Conservation (phyloP, 2,888 invertebrate species). For the Megamerina dolium region DNA sequence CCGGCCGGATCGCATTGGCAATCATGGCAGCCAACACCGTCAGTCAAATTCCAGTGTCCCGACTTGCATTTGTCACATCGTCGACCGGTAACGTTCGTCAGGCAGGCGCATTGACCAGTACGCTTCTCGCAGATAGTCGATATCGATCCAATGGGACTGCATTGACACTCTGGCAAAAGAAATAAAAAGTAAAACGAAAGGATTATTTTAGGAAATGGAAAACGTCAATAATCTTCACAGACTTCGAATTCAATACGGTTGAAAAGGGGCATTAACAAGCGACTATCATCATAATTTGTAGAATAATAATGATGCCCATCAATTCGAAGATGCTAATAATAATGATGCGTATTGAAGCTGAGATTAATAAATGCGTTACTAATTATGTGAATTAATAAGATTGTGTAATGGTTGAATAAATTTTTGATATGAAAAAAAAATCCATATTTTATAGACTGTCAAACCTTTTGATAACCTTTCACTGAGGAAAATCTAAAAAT, state of each 20-base stretch:
- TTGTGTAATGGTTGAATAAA: too few relatives aligned
- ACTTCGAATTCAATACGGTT: background rate
- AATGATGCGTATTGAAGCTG: too few relatives aligned
- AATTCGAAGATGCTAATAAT: too few relatives aligned
- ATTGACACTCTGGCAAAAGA: slow-evolving; percentile 75
- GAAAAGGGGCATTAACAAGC: background rate
- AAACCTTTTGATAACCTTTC: too few relatives aligned
- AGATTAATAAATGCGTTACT: too few relatives aligned
- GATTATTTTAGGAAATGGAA: too few relatives aligned
- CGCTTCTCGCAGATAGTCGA: slow-evolving; percentile 67
- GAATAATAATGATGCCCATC: too few relatives aligned
- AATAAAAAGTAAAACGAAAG: slow-evolving; percentile 9
- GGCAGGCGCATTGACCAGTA: slow-evolving; percentile 73
- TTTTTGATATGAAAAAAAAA: too few relatives aligned
- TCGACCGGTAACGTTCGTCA: slow-evolving; percentile 63
- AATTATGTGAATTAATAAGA: too few relatives aligned
- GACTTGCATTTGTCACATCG: slow-evolving; percentile 71
- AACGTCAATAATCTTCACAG: background rate
- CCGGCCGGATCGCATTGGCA: slow-evolving; percentile 76
- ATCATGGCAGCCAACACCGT: slow-evolving; percentile 69
- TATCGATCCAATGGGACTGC: slow-evolving; percentile 66
- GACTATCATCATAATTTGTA: too few relatives aligned
- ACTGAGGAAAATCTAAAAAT: too few relatives aligned
- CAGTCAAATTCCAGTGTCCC: slow-evolving; percentile 71
- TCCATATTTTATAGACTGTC: too few relatives aligned